These are phyloP conservation scores for Sibirionetta formosa DNA, from an alignment of 2,797 vertebrate genomes.

Conservation along the genomic window DNA sequence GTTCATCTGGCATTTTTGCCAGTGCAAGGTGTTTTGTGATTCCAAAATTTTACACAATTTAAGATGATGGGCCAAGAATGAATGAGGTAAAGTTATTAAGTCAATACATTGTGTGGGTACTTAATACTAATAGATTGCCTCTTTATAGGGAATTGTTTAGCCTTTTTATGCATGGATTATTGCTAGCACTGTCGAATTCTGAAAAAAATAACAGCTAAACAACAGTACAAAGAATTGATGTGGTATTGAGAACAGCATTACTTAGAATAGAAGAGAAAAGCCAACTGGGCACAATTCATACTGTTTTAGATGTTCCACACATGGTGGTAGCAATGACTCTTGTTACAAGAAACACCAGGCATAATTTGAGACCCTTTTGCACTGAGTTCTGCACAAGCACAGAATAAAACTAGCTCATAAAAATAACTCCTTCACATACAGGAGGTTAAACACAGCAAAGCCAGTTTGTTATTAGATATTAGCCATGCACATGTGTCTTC, in stretches of 20 bases:
- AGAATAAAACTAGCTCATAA: background rate
- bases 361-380: accelerated
- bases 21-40: background rate
- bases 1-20: background rate
- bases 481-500: accelerated
- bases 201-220: background rate
- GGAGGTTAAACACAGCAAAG: background rate
- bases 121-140: background rate
- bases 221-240: background rate
- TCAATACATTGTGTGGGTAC: accelerated
- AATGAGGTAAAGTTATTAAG: background rate
- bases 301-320: background rate
- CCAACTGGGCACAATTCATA: background rate
- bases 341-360: background rate
- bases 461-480: background rate
- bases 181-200: background rate
- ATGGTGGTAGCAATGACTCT: accelerated
- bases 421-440: background rate
- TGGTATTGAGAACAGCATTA: background rate
- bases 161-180: background rate
- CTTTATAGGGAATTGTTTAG: background rate
- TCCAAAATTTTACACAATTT: background rate
- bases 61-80: background rate
- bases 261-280: background rate
- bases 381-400: background rate